Conservation (phyloP, 2,113 vertebrate species). For the Chaenocephalus aceratus region DNA sequence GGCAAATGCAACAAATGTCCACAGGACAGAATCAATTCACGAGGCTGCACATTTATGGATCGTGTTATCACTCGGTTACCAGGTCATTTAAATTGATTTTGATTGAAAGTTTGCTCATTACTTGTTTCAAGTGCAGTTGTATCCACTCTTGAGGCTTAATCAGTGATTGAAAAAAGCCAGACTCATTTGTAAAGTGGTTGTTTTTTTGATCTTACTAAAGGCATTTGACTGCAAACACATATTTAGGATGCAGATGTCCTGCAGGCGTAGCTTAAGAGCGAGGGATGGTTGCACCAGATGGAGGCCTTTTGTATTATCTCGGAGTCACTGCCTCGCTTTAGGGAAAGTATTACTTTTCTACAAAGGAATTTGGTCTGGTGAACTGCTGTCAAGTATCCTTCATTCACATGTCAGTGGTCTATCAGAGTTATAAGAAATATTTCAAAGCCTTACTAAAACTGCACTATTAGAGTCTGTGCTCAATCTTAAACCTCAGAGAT, state of each 20-base stretch:
- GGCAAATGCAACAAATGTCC: too few relatives aligned
- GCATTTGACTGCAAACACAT: not conserved
- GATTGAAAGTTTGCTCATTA: not conserved
- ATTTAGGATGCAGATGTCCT: not conserved
- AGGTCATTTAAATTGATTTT: not conserved
- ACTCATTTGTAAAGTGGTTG: not conserved
- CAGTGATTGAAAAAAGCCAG: not conserved
- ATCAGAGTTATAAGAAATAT: slow-evolving; percentile 1
- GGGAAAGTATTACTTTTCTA: not conserved
- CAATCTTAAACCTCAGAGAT: slow-evolving; percentile 4
- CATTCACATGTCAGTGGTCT: slow-evolving; percentile 1
- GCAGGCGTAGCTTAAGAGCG: not conserved
- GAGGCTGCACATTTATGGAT: too few relatives aligned
- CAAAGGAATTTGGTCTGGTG: not conserved
- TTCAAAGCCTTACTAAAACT: slow-evolving; percentile 15
- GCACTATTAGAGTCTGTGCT: slow-evolving; percentile 16
- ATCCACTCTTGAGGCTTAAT: not conserved
- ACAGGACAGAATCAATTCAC: too few relatives aligned
- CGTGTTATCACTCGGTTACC: too few relatives aligned
- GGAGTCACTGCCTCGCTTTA: not conserved
- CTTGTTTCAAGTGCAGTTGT: not conserved
- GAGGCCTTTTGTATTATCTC: not conserved
- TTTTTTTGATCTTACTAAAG: not conserved
- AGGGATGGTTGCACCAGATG: not conserved
- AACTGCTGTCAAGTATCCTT: not conserved